phyloP scores from a whole-genome alignment of 2,888 invertebrate species.

The Phengaris arion region DNA sequence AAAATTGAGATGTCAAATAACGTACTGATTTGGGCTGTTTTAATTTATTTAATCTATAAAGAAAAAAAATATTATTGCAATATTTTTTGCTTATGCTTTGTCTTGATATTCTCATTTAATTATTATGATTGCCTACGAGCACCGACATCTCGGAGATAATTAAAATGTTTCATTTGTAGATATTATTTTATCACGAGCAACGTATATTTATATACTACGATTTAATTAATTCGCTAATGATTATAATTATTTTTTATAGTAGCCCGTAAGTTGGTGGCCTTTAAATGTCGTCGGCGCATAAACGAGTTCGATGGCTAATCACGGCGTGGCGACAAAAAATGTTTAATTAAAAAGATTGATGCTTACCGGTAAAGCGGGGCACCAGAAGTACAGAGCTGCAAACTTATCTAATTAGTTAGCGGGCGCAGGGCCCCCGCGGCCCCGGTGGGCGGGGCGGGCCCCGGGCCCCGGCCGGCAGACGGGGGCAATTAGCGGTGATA shows the following conservation, averaged over 20 bases:
- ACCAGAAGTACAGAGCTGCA: slow-evolving; percentile 78
- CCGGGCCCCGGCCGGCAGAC: slow-evolving; percentile 43
- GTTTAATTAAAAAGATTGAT: slow-evolving; percentile 80
- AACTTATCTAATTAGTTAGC: slow-evolving; percentile 79
- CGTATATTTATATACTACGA: neutral
- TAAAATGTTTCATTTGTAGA: slow-evolving; percentile 18
- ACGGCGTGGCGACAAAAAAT: slow-evolving; percentile 73
- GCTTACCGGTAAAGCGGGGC: slow-evolving; percentile 72
- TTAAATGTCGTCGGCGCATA: slow-evolving; percentile 48
- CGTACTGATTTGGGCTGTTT: neutral
- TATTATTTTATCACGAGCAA: neutral
- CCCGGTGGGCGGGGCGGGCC: slow-evolving; percentile 40
- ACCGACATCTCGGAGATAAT: slow-evolving; percentile 44
- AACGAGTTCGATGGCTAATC: slow-evolving; percentile 74
- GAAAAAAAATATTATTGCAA: neutral
- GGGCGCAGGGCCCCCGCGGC: slow-evolving; percentile 45
- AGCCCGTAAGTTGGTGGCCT: neutral
- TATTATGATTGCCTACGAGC: slow-evolving; percentile 20
- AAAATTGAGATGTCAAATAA: neutral
- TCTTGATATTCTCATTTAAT: slow-evolving; percentile 20
- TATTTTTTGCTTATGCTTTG: neutral
- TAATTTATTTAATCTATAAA: neutral
- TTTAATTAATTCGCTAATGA: slow-evolving; percentile 13
- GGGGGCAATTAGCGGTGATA: slow-evolving; percentile 79
- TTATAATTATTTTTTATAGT: neutral